Evolutionary conservation across 2,797 vertebrate genomes (phyloP).

Genomic region (Squalus acanthias): DNA sequence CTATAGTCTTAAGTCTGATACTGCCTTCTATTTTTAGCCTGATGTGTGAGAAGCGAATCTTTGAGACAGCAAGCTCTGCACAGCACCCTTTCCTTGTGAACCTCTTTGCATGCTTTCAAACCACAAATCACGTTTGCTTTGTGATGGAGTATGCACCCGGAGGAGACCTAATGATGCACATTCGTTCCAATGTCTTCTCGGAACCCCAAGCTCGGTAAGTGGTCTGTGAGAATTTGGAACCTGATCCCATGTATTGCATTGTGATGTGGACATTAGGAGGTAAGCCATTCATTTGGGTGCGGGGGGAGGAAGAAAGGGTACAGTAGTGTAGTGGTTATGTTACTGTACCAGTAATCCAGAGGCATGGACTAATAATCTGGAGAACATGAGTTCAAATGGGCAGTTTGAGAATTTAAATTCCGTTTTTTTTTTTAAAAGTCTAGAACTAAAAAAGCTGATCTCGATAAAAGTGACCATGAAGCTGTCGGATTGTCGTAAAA

Average conservation of each 20-base stretch:
- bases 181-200: slow-evolving; percentile 77
- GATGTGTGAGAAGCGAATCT: slow-evolving; percentile 86
- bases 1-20: not conserved
- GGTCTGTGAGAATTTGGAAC: not conserved
- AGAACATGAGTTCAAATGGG: not conserved
- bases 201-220: slow-evolving; percentile 71
- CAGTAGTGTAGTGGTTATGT: not conserved
- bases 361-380: no score
- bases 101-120: slow-evolving; percentile 89
- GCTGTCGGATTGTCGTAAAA: not conserved
- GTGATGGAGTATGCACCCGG: slow-evolving; percentile 88
- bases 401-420: not conserved
- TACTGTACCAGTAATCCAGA: no score
- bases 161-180: slow-evolving; percentile 94
- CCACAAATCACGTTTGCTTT: slow-evolving; percentile 79
- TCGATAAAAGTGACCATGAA: not conserved
- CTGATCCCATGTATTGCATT: not conserved
- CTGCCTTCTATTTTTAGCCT: slow-evolving; percentile 58
- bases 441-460: not conserved
- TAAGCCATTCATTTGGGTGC: not conserved
- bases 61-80: slow-evolving; percentile 75
- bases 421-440: not conserved
- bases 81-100: slow-evolving; percentile 88
- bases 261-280: not conserved
- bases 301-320: not conserved